Evolutionary conservation across 2,113 vertebrate genomes (phyloP), one percentile per base, ranked within the genome.

Genomic region (Calypte anna): DNA sequence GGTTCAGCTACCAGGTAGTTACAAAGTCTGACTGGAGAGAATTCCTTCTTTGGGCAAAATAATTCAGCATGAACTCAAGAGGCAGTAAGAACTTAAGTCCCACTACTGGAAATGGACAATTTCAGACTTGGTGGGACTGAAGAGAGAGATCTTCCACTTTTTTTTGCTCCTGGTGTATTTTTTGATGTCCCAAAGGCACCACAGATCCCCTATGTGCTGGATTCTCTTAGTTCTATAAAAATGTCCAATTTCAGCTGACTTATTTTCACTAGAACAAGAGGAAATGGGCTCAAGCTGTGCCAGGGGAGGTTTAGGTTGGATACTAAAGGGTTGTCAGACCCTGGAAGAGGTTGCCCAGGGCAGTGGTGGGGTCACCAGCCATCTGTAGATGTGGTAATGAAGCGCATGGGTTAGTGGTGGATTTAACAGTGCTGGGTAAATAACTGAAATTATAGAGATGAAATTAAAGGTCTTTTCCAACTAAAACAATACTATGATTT

Each of bases 131-230:
- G 12, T 70, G 30, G 33, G 24, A 87, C 46, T 6, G 51, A 51
- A 0, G 0, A 67, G 0, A 67, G 25, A 6, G 2, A 0, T 18
- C 5, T 38, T 58, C 28, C 48, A 6, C 7, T 0, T 33, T 28
- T 31, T n/a, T 33, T 18, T 12, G 4, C 5, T 82, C 14, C 13
- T 30, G 19, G 6, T 69, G 12, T 46, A 23, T 5, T 59, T 81
- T 44, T 33, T 33, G 12, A 38, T 33, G 33, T 51, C 8, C 43
- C 33, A 16, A 4, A 6, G 21, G 25, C 50, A 82, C 25, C 38
- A 61, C 23, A 27, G 48, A n/a, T 89, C 44, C 58, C 27, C 73
- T 38, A 0, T 0, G 6, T 36, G 14, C 30, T 58, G 17, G 17
- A 40, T 57, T 83, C 44, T 67, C 25, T 20, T 23, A 23, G 18